Base-by-base conservation (phyloP, 2,113 vertebrate species). In the Ceratotherium simum region DNA sequence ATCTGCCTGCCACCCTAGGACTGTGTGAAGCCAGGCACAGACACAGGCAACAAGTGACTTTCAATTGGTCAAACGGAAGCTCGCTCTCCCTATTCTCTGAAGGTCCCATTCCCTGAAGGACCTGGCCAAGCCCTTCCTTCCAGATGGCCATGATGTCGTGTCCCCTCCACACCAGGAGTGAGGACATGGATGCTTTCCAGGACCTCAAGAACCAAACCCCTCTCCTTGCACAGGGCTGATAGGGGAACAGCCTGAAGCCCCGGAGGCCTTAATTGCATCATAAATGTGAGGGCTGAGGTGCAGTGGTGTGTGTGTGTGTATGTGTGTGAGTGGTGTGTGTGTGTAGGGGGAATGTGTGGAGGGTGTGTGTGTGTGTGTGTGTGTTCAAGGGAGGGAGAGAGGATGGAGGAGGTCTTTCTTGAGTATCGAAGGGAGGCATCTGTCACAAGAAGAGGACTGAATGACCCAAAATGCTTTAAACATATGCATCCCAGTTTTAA, bases 171-270 rank as follows among this genome's bases (percentile, higher is more conserved):
- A 97, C 98, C 98, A 97, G 90, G 96, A 98, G 51, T 91, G 70
- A 98, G 97, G 98, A 98, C 98, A 98, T 96, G 95, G 97, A 97
- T 97, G 97, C 90, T 97, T 98, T 97, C 96, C 97, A 98, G 86
- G 54, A 92, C 90, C 97, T 98, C 96, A 96, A 98, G 94, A 81
- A 97, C 88, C 93, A 93, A 91, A 94, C 75, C 89, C 79, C 79
- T 97, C 86, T 98, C 95, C 97, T 95, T 42, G 8, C 51, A 54
- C 51, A 54, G 62, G 98, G 97, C 98, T 98, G 98, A 97, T 97
- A 97, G 96, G 96, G 95, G 48, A 39, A 96, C 60, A 85, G 75
- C 97, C 51, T 16, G 75, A 97, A 98, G 98, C 96, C 94, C 95
- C 92, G 97, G 97, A 97, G 97, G 97, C 90, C 96, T 58, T 0